Percentiles rank a stretch among this genome's conserved stretches.
phyloP scores from a whole-genome alignment of 2,797 vertebrate species.

The Leucoraja ocellata region DNA sequence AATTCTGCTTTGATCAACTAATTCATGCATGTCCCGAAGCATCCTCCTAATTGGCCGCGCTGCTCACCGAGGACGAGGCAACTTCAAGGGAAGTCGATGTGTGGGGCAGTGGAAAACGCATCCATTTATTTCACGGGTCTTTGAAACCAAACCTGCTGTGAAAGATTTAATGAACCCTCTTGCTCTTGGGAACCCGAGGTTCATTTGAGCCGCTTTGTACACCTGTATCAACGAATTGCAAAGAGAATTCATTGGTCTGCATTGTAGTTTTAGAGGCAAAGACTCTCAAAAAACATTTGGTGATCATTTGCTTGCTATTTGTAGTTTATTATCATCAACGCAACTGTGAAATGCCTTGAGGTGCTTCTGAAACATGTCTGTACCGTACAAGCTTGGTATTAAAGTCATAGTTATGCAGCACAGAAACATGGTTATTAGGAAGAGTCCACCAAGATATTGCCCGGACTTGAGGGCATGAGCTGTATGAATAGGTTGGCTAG shows the following conservation, averaged over 20 bases:
- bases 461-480: too few relatives aligned
- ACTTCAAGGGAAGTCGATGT: conserved; percentile 19
- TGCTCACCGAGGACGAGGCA: background rate
- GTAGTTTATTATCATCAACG: background rate
- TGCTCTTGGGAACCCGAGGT: background rate
- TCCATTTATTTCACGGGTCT: background rate
- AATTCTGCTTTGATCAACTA: conserved; percentile 31
- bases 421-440: too few relatives aligned
- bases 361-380: background rate
- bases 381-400: background rate
- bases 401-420: too few relatives aligned
- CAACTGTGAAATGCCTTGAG: background rate
- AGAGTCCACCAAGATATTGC: too few relatives aligned
- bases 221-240: background rate
- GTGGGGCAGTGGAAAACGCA: background rate
- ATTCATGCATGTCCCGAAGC: conserved; percentile 18
- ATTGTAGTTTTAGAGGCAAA: background rate
- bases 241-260: background rate
- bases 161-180: background rate
- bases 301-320: background rate
- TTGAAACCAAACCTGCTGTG: conserved; percentile 6
- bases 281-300: background rate
- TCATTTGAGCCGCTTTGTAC: conserved; percentile 4
- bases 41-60: background rate
- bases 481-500: too few relatives aligned